These are phyloP conservation scores for Ptilodon capucinus DNA, from an alignment of 2,888 invertebrate species.

Conservation along the genomic window DNA sequence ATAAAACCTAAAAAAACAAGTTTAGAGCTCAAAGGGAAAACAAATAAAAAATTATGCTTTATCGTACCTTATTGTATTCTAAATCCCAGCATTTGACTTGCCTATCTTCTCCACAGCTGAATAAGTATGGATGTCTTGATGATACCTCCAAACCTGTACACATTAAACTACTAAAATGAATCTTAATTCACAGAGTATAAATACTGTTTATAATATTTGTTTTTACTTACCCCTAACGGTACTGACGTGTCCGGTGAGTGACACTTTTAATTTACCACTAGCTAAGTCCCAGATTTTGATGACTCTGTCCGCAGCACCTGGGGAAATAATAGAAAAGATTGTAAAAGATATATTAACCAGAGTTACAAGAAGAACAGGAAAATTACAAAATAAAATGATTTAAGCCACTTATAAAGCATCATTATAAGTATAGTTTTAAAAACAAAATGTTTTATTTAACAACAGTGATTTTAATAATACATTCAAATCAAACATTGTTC, in stretches of 20 bases:
- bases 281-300: conserved; percentile 99
- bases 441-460: no score
- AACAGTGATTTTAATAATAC: no score
- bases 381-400: no score
- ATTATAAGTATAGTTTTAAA: no score
- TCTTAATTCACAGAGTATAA: background rate
- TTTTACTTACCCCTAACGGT: conserved; percentile 89
- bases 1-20: no score
- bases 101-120: conserved; percentile 99
- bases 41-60: background rate
- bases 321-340: conserved; percentile 1
- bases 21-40: no score
- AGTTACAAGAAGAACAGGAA: no score
- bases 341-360: background rate
- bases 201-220: background rate
- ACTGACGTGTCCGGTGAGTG: conserved; percentile 99
- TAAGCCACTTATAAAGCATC: no score
- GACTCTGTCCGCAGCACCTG: conserved; percentile 98
- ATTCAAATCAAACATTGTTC: no score
- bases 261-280: conserved; percentile 96
- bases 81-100: conserved; percentile 99
- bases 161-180: background rate
- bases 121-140: conserved; percentile 97
- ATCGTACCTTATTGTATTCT: conserved; percentile 94
- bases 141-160: conserved; percentile 92